phyloP scores from a whole-genome alignment of 2,888 invertebrate species.

The Ectemnius cavifrons region DNA sequence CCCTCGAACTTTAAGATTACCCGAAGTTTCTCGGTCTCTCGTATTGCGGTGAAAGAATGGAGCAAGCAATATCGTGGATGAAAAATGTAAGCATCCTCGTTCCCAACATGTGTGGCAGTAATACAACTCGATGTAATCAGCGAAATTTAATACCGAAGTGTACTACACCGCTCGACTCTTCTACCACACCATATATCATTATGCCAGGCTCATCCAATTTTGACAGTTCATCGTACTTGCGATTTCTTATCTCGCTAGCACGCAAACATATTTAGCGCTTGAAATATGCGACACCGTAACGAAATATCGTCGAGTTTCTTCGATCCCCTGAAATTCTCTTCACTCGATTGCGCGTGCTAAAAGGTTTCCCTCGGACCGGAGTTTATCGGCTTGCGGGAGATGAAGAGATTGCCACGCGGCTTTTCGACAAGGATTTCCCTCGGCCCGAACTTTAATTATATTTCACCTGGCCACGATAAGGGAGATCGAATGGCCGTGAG shows the following conservation, averaged over 20 bases:
- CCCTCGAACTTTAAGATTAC: too few relatives aligned
- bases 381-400: too few relatives aligned
- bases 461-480: background rate
- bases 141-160: background rate
- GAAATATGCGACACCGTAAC: too few relatives aligned
- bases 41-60: background rate
- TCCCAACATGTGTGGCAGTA: background rate
- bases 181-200: background rate
- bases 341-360: too few relatives aligned
- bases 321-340: too few relatives aligned
- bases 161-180: background rate
- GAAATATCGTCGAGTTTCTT: too few relatives aligned
- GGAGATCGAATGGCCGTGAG: background rate
- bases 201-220: background rate
- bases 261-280: too few relatives aligned
- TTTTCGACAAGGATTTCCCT: background rate
- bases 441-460: conserved; percentile 2
- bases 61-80: background rate
- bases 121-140: background rate
- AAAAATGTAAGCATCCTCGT: background rate
- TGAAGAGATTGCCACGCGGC: too few relatives aligned
- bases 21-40: background rate
- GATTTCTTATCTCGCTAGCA: too few relatives aligned
- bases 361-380: too few relatives aligned
- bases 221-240: conserved; percentile 1